A percentile compares a stretch with the other conserved stretches of the same genome.
These are phyloP conservation scores for Picus viridis DNA, from an alignment of 2,797 vertebrate genomes.

Conservation along the genomic window DNA sequence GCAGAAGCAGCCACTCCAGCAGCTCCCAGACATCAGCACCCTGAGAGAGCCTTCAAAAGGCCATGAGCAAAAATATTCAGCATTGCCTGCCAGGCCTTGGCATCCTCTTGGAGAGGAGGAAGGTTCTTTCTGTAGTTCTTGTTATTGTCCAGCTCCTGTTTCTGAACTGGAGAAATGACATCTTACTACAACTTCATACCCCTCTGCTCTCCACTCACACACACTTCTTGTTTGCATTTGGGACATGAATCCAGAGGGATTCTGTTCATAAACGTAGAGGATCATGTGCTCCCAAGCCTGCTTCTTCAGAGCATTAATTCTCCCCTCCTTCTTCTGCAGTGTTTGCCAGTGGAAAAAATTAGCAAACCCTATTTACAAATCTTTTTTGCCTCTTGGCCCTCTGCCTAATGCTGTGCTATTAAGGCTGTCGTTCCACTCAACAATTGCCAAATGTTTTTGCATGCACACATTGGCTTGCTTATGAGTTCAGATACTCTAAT, in stretches of 20 bases:
- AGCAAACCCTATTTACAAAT: slow-evolving; percentile 71
- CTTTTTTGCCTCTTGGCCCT: slow-evolving; percentile 59
- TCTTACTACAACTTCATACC: not conserved
- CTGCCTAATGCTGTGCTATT: slow-evolving; percentile 48
- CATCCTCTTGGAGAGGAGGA: not conserved
- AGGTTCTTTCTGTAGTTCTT: not conserved
- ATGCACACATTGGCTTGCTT: slow-evolving; percentile 33
- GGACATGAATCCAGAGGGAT: not conserved
- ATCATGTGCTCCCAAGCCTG: slow-evolving; percentile 22
- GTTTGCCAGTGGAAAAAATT: slow-evolving; percentile 66
- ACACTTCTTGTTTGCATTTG: not conserved
- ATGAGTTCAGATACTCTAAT: not conserved
- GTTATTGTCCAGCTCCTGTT: not conserved
- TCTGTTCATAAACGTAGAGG: not conserved
- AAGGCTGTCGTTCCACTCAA: slow-evolving; percentile 54
- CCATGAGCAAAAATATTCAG: not conserved
- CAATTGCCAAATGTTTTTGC: slow-evolving; percentile 64
- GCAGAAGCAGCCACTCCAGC: not conserved
- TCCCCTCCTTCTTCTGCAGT: not conserved
- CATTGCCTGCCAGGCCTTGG: not conserved
- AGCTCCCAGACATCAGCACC: not conserved
- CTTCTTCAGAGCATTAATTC: not conserved
- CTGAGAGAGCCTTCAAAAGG: not conserved
- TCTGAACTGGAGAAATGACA: not conserved
- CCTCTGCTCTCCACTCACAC: not conserved